Evolutionary conservation across 2,797 vertebrate species (phyloP).

Genomic region (Sparidentex hasta): DNA sequence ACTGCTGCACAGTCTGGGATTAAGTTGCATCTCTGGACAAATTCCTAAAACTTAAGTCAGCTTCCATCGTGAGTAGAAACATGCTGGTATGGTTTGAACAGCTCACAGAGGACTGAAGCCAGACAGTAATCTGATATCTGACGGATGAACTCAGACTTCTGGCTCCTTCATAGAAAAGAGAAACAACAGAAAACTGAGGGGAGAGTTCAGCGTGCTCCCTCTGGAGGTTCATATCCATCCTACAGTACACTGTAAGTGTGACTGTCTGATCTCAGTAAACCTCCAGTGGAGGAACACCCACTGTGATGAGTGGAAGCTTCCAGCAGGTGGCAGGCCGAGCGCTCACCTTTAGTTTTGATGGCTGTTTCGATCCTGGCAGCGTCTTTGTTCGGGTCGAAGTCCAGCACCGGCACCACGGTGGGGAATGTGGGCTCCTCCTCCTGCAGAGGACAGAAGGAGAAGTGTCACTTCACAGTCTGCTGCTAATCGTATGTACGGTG

Average conservation of each 20-base stretch:
- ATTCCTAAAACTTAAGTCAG: background rate
- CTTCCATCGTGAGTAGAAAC: constrained; percentile 1
- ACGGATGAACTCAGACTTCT: background rate
- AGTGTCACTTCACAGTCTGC: background rate
- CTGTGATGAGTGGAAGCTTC: background rate
- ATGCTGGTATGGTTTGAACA: background rate
- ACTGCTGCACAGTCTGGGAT: background rate
- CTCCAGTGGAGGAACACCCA: background rate
- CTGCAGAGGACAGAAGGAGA: constrained; percentile 52
- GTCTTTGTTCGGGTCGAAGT: constrained; percentile 92
- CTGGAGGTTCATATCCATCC: too few relatives aligned
- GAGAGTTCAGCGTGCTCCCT: too few relatives aligned
- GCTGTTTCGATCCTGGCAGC: constrained; percentile 92
- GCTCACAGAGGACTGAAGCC: constrained; percentile 5
- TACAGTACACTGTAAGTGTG: too few relatives aligned
- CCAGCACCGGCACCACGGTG: constrained; percentile 80
- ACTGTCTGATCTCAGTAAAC: background rate
- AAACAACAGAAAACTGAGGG: background rate
- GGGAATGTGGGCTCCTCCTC: constrained; percentile 79
- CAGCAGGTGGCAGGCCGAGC: background rate
- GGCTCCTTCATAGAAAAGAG: background rate
- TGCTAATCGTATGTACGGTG: background rate
- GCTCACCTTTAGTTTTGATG: constrained; percentile 95
- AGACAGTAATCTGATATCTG: background rate
- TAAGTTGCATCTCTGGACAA: background rate